Percentiles rank a stretch among this genome's conserved stretches.
These are phyloP conservation scores for Drosophila setifemur DNA, from an alignment of 1,140 invertebrate species.

Conservation along the genomic window DNA sequence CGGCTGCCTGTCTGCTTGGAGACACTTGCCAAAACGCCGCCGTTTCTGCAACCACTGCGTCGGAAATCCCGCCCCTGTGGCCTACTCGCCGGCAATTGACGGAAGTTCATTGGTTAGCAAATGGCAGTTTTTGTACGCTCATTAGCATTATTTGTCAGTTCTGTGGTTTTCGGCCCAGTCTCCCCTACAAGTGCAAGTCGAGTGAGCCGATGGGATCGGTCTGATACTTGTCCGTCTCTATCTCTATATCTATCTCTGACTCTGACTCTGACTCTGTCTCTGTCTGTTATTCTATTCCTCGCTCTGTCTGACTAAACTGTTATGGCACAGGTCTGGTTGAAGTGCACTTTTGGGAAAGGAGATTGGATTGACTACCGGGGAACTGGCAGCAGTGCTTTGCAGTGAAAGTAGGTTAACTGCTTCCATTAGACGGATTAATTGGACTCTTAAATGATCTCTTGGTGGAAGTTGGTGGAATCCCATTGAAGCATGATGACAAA, in stretches of 20 bases:
- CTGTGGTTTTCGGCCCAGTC: slow-evolving; percentile 46
- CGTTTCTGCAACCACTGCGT: slow-evolving; percentile 64
- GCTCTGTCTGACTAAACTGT: slow-evolving; percentile 4
- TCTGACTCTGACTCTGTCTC: too few species aligned
- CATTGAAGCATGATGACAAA: neutral
- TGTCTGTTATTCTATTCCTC: neutral
- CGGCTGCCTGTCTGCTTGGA: slow-evolving; percentile 26
- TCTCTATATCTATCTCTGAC: too few species aligned
- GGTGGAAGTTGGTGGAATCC: neutral
- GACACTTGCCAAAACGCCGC: slow-evolving; percentile 71
- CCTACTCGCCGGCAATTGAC: slow-evolving; percentile 66
- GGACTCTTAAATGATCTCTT: neutral
- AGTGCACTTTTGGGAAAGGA: slow-evolving; percentile 18
- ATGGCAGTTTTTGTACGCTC: slow-evolving; percentile 80
- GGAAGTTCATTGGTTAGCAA: slow-evolving; percentile 81
- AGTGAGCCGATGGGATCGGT: slow-evolving; percentile 45
- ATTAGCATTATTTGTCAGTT: slow-evolving; percentile 81
- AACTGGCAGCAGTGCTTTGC: slow-evolving; percentile 5
- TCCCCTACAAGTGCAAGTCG: slow-evolving; percentile 49
- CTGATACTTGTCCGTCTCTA: slow-evolving; percentile 14
- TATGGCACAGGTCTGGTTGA: neutral
- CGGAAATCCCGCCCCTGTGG: slow-evolving; percentile 8
- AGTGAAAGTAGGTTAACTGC: slow-evolving; percentile 34
- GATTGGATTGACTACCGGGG: slow-evolving; percentile 22
- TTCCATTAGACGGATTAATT: slow-evolving; percentile 11